Evolutionary conservation across 2,888 invertebrate species (phyloP), one percentile per base, ranked within the genome.

Genomic region (Tachystola acroxantha): DNA sequence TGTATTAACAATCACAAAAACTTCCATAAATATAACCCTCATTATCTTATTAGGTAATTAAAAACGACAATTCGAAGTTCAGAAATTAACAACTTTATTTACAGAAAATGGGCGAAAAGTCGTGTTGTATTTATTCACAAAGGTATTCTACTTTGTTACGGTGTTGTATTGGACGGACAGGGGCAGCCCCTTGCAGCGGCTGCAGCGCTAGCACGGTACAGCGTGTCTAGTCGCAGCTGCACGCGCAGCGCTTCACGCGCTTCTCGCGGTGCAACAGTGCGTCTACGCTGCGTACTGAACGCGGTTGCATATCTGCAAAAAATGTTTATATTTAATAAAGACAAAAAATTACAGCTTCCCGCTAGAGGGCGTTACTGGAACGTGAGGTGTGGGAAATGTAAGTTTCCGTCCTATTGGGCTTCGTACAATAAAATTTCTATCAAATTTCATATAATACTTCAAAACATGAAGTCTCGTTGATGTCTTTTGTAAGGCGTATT

Each of bases 221-320:
- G 34, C 16, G 25, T 32, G 39, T 40, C 53, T 73, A 92, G 47
- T 88, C 90, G 88, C 94, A 94, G 78, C 91, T 90, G 84, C 94
- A 94, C 48, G 92, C 89, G 81, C 92, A 93, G 63, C 93, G 91
- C 75, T 92, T 92, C 25, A 92, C 90, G 59, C 92, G 90, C 72
- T 92, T 92, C 56, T 90, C 89, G 36, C 84, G 85, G 50, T 86
- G 85, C 54, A 69, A 70, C 61, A 79, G 64, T 48, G 71, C 81
- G 64, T 90, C 89, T 12, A 89, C 88, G 64, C 90, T 91, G 58
- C 92, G 92, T 3, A 86, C 81, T 1, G 86, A 86, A 63, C 95
- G 92, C 39, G 95, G 95, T 72, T 95, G 95, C 64, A 95, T 92
- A 69, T 91, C 95, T 95, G 88, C 27, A 16, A 16, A 4, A 16